Base-by-base conservation (phyloP, 2,888 invertebrate species). In the Drosophila mimica region DNA sequence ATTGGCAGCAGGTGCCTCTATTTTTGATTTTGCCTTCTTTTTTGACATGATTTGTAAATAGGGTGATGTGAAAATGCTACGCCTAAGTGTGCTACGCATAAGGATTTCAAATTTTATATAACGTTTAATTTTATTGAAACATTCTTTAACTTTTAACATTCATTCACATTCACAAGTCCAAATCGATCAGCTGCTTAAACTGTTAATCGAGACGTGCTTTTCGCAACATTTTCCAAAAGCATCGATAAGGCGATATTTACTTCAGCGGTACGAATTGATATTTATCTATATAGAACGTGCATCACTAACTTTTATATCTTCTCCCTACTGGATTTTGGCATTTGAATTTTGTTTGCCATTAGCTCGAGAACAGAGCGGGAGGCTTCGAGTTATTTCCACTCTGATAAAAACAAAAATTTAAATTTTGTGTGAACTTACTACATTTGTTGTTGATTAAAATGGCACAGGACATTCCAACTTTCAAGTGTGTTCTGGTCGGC, bases 401-500 rank as follows among this genome's bases (percentile, higher is more conserved):
- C 7, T 15, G 20, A 46, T 25, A 25, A 46, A 46, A 46, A 15
- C 7, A 25, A 2, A 15, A 2, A 46, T 46, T 46, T 15, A 15
- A 46, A 15, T 25, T 4, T 40, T 40, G 40, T n/a, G n/a, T 9
- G n/a, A 4, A 40, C 5, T 7, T 7, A 6, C 17, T 17, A 36
- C 15, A 36, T 20, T 20, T 33, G 6, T 33, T 20, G 46, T 8
- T 25, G 17, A 25, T 11, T 25, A 74, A 51, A 64, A 97, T 97
- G 96, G 95, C 96, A 81, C 87, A 88, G 56, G 97, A 97, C 94
- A 97, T 98, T 95, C 98, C 98, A 81, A 98, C 98, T 83, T 98
- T 98, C 93, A 98, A 99, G 95, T 97, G 99, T 93, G 99, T 99
- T 82, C 95, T 99, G 71, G 99, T 99, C 51, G 99, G 99, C 56